phyloP scores from a whole-genome alignment of 2,888 invertebrate genomes.

The Agrypnus murinus region DNA sequence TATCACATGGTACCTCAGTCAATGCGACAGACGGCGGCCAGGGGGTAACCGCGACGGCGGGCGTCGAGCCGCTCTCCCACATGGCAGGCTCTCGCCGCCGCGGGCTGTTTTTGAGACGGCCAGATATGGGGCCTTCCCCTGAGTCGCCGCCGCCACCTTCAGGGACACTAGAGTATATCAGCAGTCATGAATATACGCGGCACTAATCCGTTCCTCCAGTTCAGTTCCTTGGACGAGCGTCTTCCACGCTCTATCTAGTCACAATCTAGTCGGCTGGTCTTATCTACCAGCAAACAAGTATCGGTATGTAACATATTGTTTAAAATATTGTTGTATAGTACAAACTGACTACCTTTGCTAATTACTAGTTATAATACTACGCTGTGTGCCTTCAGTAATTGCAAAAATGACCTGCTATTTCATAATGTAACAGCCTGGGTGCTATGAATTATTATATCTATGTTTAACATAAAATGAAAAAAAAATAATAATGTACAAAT shows the following conservation, averaged over 20 bases:
- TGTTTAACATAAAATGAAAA: constrained; percentile 64
- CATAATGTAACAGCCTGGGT: constrained; percentile 70
- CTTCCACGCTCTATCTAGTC: constrained; percentile 61
- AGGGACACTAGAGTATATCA: constrained; percentile 57
- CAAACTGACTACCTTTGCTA: constrained; percentile 72
- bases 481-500: constrained; percentile 61
- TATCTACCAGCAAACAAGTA: constrained; percentile 43
- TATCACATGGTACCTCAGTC: constrained; percentile 61
- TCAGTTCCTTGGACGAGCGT: constrained; percentile 60
- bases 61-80: constrained; percentile 36
- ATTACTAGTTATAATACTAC: constrained; percentile 72
- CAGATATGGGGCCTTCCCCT: constrained; percentile 64
- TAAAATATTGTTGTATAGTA: constrained; percentile 70
- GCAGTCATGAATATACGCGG: constrained; percentile 49
- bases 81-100: constrained; percentile 47
- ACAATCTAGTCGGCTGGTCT: constrained; percentile 51
- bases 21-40: constrained; percentile 57
- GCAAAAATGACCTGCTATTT: constrained; percentile 77
- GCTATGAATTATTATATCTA: constrained; percentile 69
- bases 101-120: constrained; percentile 60
- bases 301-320: constrained; percentile 65
- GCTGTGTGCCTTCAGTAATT: constrained; percentile 91
- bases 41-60: constrained; percentile 57
- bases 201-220: constrained; percentile 55
- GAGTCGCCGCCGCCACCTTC: constrained; percentile 55